Base-by-base conservation (phyloP, 2,113 vertebrate genomes). In the Sander vitreus region DNA sequence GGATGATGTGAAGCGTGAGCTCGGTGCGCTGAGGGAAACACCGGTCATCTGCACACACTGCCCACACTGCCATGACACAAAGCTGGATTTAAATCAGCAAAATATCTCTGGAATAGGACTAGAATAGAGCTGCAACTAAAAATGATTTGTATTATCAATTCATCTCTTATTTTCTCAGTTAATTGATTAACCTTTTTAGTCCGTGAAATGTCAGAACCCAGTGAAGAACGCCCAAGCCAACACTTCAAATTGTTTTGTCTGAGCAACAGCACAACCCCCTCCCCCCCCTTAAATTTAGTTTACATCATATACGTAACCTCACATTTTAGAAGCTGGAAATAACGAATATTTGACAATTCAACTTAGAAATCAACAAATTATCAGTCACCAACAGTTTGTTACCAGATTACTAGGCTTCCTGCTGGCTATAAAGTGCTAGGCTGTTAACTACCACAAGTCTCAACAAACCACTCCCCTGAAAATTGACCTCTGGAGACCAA, bases 401-500 rank as follows among this genome's bases (percentile, higher is more conserved):
- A 39, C 39, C 8, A 39, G 39, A 43, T 30, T 23, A 4, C 23
- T 27, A 16, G 23, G 25, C 11, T 45, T 59, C 15, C 21, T 58
- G n/a, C 43, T 9, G 45, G 30, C 74, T 23, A 54, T 68, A 23
- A 59, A 27, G 19, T n/a, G 15, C 16, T 43, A 4, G 16, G 33
- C 48, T 47, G 27, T 45, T 45, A 14, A 54, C 33, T 64, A 27
- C 48, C 45, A 54, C 16, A 12, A 53, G 19, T 19, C 15, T 59
- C 7, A 23, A n/a, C 64, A 65, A 60, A 60, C 21, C 7, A 4
- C n/a, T 71, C 33, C 25, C 13, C 14, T 64, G 51, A 43, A 64
- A 78, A 51, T 43, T 64, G 54, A 78, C 48, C 81, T 60, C 73
- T 63, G 19, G 70, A 60, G 58, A 76, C 1, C 25, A 55, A n/a